Evolutionary conservation across 2,113 vertebrate species (phyloP), one percentile per base, ranked within the genome.

Genomic region (Poecilia latipinna): DNA sequence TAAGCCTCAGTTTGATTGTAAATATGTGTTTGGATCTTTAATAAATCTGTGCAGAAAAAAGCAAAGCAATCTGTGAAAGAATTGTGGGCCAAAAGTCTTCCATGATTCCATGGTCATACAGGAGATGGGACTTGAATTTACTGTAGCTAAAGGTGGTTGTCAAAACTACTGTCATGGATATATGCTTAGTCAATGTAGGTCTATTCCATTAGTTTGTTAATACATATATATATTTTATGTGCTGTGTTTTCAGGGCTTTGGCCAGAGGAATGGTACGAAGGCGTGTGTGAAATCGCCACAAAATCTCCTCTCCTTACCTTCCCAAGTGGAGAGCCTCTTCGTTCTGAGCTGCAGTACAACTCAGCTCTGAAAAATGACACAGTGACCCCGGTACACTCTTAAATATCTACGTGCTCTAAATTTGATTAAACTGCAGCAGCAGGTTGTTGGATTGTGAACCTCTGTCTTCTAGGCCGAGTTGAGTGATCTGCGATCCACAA

Each of bases 251-350:
- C 75, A 99, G 98, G 97, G 70, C 96, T 99, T 70, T 99, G 98
- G 98, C 98, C 98, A 2, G 97, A 98, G 83, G 97, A 99, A 63
- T 99, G 98, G 98, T 99, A 99, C 19, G 98, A 99, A 82, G 98
- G 97, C 0, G 97, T 98, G 35, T 99, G 97, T 92, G 97, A 98
- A 87, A 99, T 99, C 37, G 98, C 97, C 65, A 97, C 97, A 80
- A 99, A 97, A 85, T 99, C 97, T 19, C 97, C 98, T 0, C 93
- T 99, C 61, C 95, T 99, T 68, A 99, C 97, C 0, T 99, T 99
- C 72, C 98, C 98, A 65, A 98, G 97, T 84, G 98, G 96, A 82
- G 98, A 99, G 75, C 97, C 98, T 0, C 95, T 99, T 63, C 96
- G 97, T 2, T 98, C 98, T 10, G 97, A 99, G 33, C 95, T 99